Evolutionary conservation across 2,888 invertebrate genomes (phyloP), one percentile per base, ranked within the genome.

Genomic region (Nymphalis polychloros): DNA sequence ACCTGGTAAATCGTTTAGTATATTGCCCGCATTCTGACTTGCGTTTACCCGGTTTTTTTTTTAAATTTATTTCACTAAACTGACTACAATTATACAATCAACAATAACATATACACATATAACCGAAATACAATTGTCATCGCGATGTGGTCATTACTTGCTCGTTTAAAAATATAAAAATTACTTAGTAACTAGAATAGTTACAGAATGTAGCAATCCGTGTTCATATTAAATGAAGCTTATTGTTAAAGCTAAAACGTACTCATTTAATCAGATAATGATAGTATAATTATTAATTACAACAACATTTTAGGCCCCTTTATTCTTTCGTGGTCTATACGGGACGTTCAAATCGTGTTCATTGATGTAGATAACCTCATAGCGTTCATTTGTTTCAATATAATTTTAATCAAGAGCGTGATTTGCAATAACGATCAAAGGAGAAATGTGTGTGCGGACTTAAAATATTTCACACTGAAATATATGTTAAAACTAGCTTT

Each of bases 391-490:
- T 75, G 73, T 77, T 76, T 76, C 77, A 76, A 78, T 80, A 79
- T 75, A 76, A 72, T 74, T 82, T 77, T 78, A 81, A 82, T 83
- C 81, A 80, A 78, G 75, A 73, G 75, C 73, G 78, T 82, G 82
- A 84, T 80, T 78, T 80, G 84, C 79, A 67, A 79, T 71, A 74
- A 68, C 63, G 35, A 59, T 64, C 61, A 59, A 20, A 64, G 53
- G 59, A 59, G 63, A 68, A 59, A 63, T 59, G 63, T 47, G 41
- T 23, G 46, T 7, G 16, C 31, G 35, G 13, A 23, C 10, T 49
- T 31, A 35, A 20, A 6, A 19, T 16, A 0, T n/a, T 48, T 60
- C 10, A 61, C n/a, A 48, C 23, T 57, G 19, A 19, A 41, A 41
- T 31, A 10, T 19, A 35, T 57, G 31, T 35, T 57, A 10, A 57